A percentile compares a stretch with the other conserved stretches of the same genome.
Evolutionary conservation across 2,113 vertebrate species (phyloP).

Genomic region (Crotophaga sulcirostris): DNA sequence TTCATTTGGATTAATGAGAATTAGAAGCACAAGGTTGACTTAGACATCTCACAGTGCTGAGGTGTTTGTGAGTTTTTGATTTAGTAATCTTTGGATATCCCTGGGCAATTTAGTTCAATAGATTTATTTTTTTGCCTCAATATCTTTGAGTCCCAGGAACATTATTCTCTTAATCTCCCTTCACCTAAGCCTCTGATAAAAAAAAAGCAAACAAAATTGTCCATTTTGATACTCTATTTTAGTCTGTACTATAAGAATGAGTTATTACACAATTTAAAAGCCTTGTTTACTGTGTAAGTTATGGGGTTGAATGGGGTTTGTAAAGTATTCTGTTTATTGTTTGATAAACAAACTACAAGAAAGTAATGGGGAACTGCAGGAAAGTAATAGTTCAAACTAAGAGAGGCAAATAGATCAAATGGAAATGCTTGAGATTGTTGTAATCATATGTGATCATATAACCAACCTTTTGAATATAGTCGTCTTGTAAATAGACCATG

Average conservation of each 20-base stretch:
- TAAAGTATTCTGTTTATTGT: not conserved
- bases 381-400: not conserved
- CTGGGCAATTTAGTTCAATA: not conserved
- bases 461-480: not conserved
- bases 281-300: not conserved
- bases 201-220: constrained; percentile 36
- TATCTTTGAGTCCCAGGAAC: not conserved
- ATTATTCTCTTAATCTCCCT: not conserved
- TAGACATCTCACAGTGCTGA: not conserved
- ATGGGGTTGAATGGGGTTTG: not conserved
- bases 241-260: not conserved
- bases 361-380: not conserved
- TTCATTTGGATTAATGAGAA: not conserved
- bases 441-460: no score
- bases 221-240: not conserved
- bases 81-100: not conserved
- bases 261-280: constrained; percentile 16
- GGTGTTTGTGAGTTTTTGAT: not conserved
- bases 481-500: not conserved
- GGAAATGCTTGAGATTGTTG: not conserved
- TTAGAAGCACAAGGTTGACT: not conserved
- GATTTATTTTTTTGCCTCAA: not conserved
- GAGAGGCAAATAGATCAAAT: not conserved
- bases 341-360: not conserved
- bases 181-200: not conserved